These are phyloP conservation scores for Epinotia bilunana DNA, from an alignment of 2,888 invertebrate species.

Conservation along the genomic window DNA sequence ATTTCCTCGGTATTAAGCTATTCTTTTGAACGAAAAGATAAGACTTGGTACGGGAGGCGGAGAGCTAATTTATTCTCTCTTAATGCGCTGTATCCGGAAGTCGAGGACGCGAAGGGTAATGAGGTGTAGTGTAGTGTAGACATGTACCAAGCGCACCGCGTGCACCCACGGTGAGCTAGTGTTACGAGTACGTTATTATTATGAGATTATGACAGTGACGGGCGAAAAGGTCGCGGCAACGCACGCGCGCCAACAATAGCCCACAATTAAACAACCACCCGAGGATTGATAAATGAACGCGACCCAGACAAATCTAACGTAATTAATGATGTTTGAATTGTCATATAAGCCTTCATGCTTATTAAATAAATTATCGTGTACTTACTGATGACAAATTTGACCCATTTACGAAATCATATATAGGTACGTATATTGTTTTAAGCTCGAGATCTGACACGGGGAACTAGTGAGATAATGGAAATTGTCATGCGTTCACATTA, in stretches of 20 bases:
- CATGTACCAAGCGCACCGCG: slow-evolving; percentile 15
- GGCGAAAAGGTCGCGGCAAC: slow-evolving; percentile 25
- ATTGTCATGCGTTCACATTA: slow-evolving; percentile 49
- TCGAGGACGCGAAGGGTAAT: slow-evolving; percentile 38
- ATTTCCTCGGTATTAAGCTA: background rate
- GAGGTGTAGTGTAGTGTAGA: slow-evolving; percentile 42
- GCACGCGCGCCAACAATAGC: slow-evolving; percentile 31
- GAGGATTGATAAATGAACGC: slow-evolving; percentile 40
- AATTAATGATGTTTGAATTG: slow-evolving; percentile 38
- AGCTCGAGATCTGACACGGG: slow-evolving; percentile 50
- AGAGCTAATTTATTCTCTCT: slow-evolving; percentile 1
- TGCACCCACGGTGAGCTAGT: slow-evolving; percentile 29
- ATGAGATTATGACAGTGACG: slow-evolving; percentile 22
- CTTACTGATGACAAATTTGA: slow-evolving; percentile 48
- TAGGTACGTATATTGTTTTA: slow-evolving; percentile 28
- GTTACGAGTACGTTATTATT: slow-evolving; percentile 14
- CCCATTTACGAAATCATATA: slow-evolving; percentile 49
- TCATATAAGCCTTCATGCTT: slow-evolving; percentile 12
- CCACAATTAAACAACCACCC: slow-evolving; percentile 36
- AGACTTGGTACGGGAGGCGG: background rate
- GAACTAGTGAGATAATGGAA: slow-evolving; percentile 50
- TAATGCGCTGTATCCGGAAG: slow-evolving; percentile 23
- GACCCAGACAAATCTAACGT: slow-evolving; percentile 36
- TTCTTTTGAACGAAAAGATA: background rate
- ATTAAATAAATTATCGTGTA: slow-evolving; percentile 26